Conservation (phyloP, 2,888 invertebrate species). For the Hypolimnas misippus region DNA sequence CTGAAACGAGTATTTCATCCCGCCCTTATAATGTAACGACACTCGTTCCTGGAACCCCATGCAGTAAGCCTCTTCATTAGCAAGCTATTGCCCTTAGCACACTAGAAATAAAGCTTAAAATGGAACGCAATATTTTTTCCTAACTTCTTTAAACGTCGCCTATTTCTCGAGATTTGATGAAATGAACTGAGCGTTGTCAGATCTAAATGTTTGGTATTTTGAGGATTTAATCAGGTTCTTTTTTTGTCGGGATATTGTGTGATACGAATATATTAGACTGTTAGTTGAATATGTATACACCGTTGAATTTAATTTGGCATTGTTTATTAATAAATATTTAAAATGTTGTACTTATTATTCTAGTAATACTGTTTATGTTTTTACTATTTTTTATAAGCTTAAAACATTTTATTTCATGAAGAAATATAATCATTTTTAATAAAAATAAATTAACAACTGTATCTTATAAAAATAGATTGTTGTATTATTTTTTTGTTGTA, state of each 20-base stretch:
- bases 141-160: constrained; percentile 25
- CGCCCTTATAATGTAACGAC: constrained; percentile 39
- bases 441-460: too few species aligned
- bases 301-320: too few species aligned
- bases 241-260: not conserved
- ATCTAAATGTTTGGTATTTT: constrained; percentile 30
- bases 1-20: constrained; percentile 27
- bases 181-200: constrained; percentile 40
- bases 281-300: not conserved
- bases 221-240: constrained; percentile 6
- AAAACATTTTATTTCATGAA: too few species aligned
- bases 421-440: too few species aligned
- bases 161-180: constrained; percentile 38
- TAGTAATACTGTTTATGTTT: too few species aligned
- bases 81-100: constrained; percentile 13
- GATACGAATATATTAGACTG: not conserved
- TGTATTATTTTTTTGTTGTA: too few species aligned
- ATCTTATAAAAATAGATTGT: too few species aligned
- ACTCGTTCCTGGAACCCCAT: constrained; percentile 29
- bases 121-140: constrained; percentile 14
- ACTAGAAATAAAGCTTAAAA: constrained; percentile 24
- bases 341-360: too few species aligned
- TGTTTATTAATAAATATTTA: too few species aligned
- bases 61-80: constrained; percentile 26
- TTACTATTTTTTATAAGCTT: too few species aligned